Conservation (phyloP, 2,113 vertebrate species). For the Carlito syrichta region DNA sequence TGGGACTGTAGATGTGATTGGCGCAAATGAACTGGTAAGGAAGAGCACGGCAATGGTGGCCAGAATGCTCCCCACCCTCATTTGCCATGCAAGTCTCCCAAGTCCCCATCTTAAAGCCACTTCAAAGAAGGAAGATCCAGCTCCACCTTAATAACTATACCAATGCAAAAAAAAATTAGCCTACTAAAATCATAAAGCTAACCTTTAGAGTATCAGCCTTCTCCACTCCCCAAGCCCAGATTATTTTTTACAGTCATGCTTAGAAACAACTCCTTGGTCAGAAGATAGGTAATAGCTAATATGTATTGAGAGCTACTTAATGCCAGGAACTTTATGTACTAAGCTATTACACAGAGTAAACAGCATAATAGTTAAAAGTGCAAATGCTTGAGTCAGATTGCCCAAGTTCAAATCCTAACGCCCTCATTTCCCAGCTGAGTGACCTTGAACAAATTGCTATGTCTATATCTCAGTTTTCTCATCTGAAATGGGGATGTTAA, state of each 20-base stretch:
- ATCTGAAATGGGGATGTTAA: neutral
- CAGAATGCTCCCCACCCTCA: neutral
- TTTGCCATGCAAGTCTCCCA: neutral
- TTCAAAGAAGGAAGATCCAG: constrained; percentile 3
- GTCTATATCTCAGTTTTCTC: constrained; percentile 31
- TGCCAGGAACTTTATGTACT: neutral
- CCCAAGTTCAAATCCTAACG: constrained; percentile 4
- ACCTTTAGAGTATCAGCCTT: constrained; percentile 4
- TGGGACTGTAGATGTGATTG: neutral
- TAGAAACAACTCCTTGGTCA: constrained; percentile 24
- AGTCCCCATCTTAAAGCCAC: neutral
- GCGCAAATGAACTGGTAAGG: neutral
- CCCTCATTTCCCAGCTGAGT: neutral
- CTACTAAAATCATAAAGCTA: constrained; percentile 27
- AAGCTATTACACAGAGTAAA: neutral
- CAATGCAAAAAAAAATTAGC: constrained; percentile 29
- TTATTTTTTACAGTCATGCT: neutral
- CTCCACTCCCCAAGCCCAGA: neutral
- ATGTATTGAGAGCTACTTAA: neutral
- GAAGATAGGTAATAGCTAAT: neutral
- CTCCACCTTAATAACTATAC: neutral
- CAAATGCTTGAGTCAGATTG: neutral
- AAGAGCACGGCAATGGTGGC: neutral
- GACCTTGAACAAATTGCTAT: constrained; percentile 42
- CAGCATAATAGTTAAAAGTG: neutral